Percentiles rank a stretch among this genome's conserved stretches.
These are phyloP conservation scores for human (Homo sapiens) DNA, from an alignment of 2,113 vertebrate genomes.

Conservation along the genomic window GRCh38 chr12:11728501-11729000, in stretches of 20 bases:
- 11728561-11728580: too few species aligned
- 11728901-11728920: not conserved
- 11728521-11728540: too few species aligned
- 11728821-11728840: not conserved
- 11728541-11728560: too few species aligned
- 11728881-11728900: not conserved
- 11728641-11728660: not conserved
- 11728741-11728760: not conserved
- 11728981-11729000: too few species aligned
- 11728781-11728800: not conserved
- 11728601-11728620: too few species aligned
- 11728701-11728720: not conserved
- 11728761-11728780: not conserved
- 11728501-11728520: too few species aligned
- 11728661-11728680: not conserved
- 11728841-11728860: not conserved
- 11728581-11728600: too few species aligned
- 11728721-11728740: not conserved
- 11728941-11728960: not conserved
- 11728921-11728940: not conserved
- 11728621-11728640: not conserved
- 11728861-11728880: not conserved
- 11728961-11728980: not conserved
- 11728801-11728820: not conserved
- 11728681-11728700: not conserved